phyloP scores from a whole-genome alignment of 2,888 invertebrate genomes.

The Scaptomyza cyrtandrae region DNA sequence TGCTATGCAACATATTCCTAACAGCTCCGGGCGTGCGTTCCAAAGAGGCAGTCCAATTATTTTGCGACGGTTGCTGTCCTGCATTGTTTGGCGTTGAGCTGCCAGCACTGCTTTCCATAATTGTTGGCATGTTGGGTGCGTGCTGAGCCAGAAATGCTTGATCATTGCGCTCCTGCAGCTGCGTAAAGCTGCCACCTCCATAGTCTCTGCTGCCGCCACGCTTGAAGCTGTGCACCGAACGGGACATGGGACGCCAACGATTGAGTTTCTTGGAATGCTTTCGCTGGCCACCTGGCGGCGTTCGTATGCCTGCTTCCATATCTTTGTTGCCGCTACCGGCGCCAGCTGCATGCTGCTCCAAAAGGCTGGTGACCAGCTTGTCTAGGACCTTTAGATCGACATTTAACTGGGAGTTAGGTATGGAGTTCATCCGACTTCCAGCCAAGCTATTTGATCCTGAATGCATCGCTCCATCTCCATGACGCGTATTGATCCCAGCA shows the following conservation, averaged over 20 bases:
- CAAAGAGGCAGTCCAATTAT: conserved; percentile 74
- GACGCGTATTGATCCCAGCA: conserved; percentile 76
- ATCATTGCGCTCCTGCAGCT: conserved; percentile 59
- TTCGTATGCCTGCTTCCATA: conserved; percentile 55
- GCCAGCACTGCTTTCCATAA: conserved; percentile 80
- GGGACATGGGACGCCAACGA: conserved; percentile 84
- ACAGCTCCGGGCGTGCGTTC: conserved; percentile 77
- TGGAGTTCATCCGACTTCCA: conserved; percentile 79
- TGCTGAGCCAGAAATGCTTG: conserved; percentile 50
- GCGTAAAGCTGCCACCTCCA: conserved; percentile 55
- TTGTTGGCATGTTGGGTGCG: conserved; percentile 83
- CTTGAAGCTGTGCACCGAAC: conserved; percentile 82
- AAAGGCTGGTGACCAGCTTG: conserved; percentile 87
- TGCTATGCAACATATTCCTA: conserved; percentile 81
- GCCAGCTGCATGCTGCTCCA: conserved; percentile 84
- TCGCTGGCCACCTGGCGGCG: conserved; percentile 53
- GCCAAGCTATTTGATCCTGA: conserved; percentile 54
- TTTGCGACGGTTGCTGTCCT: conserved; percentile 30
- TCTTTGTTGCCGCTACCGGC: conserved; percentile 20
- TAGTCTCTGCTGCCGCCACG: conserved; percentile 36
- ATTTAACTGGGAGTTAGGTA: conserved; percentile 85
- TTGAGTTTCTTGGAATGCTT: conserved; percentile 80
- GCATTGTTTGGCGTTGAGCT: conserved; percentile 46
- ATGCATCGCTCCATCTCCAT: conserved; percentile 48
- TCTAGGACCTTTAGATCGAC: conserved; percentile 88